Conservation (phyloP, 2,888 invertebrate species). For the Parnassius smintheus region DNA sequence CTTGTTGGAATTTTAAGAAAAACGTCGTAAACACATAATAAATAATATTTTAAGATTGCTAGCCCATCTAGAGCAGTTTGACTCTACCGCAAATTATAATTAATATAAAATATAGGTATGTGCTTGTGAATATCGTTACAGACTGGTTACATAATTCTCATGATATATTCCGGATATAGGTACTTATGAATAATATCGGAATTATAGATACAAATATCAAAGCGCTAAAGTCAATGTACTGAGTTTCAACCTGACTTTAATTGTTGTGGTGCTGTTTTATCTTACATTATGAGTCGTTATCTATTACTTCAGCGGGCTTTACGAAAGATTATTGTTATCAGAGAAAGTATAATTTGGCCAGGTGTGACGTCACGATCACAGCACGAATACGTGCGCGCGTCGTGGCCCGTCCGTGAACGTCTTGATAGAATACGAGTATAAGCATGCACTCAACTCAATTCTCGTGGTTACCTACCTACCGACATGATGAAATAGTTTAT, state of each 20-base stretch:
- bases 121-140: no score
- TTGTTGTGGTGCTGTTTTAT: constrained; percentile 8
- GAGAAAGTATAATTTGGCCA: constrained; percentile 32
- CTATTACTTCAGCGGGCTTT: constrained; percentile 11
- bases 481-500: neutral
- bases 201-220: no score
- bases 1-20: no score
- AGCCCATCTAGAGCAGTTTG: no score
- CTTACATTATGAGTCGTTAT: constrained; percentile 15
- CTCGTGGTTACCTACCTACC: neutral
- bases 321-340: constrained; percentile 29
- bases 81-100: no score
- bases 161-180: no score
- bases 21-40: no score
- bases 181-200: no score
- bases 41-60: no score
- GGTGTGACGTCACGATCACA: constrained; percentile 39
- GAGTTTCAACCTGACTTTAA: neutral
- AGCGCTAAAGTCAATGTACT: neutral
- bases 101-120: no score
- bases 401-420: constrained; percentile 36
- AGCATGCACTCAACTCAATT: neutral
- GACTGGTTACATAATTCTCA: no score
- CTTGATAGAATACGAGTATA: neutral
- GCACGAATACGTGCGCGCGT: constrained; percentile 31